A percentile compares a stretch with the other conserved stretches of the same genome.
phyloP scores from a whole-genome alignment of 2,888 invertebrate species.

The Habrosyne pyritoides region DNA sequence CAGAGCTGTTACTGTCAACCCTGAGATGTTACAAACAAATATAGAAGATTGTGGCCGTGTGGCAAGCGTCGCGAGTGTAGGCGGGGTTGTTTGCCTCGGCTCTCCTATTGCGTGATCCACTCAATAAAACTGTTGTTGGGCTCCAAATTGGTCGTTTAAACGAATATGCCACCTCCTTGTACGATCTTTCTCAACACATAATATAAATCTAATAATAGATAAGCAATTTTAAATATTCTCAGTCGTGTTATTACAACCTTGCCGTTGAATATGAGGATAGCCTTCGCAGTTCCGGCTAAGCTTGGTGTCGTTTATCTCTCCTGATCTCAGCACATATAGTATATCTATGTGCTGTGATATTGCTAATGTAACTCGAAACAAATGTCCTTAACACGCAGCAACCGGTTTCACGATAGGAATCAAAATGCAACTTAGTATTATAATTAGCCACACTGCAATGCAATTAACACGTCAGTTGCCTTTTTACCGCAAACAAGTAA shows the following conservation, averaged over 20 bases:
- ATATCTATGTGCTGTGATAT: constrained; percentile 16
- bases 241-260: not conserved
- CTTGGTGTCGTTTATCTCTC: not conserved
- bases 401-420: constrained; percentile 51
- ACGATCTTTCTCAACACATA: constrained; percentile 23
- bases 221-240: not conserved
- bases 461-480: constrained; percentile 70
- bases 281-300: not conserved
- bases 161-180: constrained; percentile 47
- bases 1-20: constrained; percentile 21
- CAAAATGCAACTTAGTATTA: constrained; percentile 58
- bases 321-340: not conserved
- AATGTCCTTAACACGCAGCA: constrained; percentile 47
- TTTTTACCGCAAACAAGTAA: constrained; percentile 74
- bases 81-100: constrained; percentile 77
- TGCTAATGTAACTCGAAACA: constrained; percentile 31
- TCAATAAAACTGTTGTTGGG: constrained; percentile 71
- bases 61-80: constrained; percentile 53
- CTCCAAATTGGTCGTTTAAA: constrained; percentile 63
- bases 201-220: constrained; percentile 8
- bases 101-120: constrained; percentile 73
- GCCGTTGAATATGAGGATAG: not conserved
- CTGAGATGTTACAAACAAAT: constrained; percentile 49
- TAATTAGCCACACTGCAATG: constrained; percentile 69
- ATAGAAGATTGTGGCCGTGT: constrained; percentile 49